phyloP scores from a whole-genome alignment of 2,797 vertebrate genomes.

The Danio choprae region DNA sequence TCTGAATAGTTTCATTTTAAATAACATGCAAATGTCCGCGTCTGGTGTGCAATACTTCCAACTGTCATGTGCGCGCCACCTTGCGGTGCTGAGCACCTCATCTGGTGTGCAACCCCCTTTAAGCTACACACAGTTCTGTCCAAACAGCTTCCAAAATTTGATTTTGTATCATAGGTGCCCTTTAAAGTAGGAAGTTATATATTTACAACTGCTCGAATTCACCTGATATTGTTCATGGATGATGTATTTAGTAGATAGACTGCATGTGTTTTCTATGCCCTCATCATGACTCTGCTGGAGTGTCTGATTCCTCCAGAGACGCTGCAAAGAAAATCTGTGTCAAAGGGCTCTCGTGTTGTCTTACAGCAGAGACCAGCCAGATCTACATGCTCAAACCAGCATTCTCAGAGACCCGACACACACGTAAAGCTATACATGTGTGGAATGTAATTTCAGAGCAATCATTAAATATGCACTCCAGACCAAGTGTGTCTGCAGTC shows the following conservation, averaged over 20 bases:
- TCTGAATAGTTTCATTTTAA: too few species aligned
- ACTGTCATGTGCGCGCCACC: too few species aligned
- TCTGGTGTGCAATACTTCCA: too few species aligned
- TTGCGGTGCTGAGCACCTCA: too few species aligned
- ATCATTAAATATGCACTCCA: constrained; percentile 73
- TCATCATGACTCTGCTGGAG: constrained; percentile 9
- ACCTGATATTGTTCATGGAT: not conserved
- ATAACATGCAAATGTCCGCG: too few species aligned
- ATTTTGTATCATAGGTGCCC: too few species aligned
- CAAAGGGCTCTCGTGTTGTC: constrained; percentile 38
- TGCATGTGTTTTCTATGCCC: not conserved
- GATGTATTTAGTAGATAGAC: not conserved
- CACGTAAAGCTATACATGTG: constrained; percentile 3
- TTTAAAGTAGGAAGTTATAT: too few species aligned
- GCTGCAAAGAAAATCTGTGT: constrained; percentile 27
- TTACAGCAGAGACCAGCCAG: not conserved
- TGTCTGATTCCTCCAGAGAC: not conserved
- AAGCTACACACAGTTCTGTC: too few species aligned
- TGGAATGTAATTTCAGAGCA: constrained; percentile 79
- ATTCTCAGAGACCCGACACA: not conserved
- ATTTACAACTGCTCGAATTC: not conserved
- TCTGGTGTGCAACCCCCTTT: too few species aligned
- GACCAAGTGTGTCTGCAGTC: constrained; percentile 54
- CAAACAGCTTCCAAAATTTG: too few species aligned
- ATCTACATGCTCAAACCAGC: not conserved